phyloP scores from a whole-genome alignment of 2,888 invertebrate species.

The Trissolcus japonicus region DNA sequence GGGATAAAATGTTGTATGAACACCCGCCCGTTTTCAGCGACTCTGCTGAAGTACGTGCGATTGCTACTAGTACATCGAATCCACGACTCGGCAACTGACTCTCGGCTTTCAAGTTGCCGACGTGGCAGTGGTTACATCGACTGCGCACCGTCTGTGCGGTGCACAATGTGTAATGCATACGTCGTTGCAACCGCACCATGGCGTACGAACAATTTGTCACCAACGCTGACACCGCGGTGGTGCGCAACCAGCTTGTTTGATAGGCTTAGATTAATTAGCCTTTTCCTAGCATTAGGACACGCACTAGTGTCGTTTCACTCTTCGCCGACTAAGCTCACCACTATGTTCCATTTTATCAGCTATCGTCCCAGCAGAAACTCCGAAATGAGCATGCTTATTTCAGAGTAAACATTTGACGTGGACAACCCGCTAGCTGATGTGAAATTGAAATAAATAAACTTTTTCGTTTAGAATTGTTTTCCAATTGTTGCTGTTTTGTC shows the following conservation, averaged over 20 bases:
- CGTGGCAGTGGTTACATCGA: conserved; percentile 56
- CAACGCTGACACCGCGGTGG: conserved; percentile 62
- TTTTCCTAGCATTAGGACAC: conserved; percentile 60
- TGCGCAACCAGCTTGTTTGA: conserved; percentile 68
- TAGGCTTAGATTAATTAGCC: conserved; percentile 74
- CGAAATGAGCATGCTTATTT: no score
- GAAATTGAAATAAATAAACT: no score
- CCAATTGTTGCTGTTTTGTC: no score
- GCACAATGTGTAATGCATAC: conserved; percentile 58
- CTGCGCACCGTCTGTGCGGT: conserved; percentile 52
- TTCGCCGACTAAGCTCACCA: conserved; percentile 22
- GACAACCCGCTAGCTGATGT: no score
- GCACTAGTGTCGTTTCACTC: conserved; percentile 45
- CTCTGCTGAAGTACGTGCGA: conserved; percentile 6
- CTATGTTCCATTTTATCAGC: conserved; percentile 32
- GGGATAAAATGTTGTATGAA: conserved; percentile 12
- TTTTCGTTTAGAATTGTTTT: no score
- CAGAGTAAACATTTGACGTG: no score
- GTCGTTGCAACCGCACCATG: conserved; percentile 62
- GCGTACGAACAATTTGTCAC: conserved; percentile 72
- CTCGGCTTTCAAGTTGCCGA: conserved; percentile 48
- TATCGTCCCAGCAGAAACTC: background rate
- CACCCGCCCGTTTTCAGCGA: conserved; percentile 15
- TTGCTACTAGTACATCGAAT: conserved; percentile 35
- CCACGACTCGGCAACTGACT: conserved; percentile 45